Evolutionary conservation across 92 coral and sea anemone genomes (phyloP).

Genomic region (Nematostella vectensis): DNA sequence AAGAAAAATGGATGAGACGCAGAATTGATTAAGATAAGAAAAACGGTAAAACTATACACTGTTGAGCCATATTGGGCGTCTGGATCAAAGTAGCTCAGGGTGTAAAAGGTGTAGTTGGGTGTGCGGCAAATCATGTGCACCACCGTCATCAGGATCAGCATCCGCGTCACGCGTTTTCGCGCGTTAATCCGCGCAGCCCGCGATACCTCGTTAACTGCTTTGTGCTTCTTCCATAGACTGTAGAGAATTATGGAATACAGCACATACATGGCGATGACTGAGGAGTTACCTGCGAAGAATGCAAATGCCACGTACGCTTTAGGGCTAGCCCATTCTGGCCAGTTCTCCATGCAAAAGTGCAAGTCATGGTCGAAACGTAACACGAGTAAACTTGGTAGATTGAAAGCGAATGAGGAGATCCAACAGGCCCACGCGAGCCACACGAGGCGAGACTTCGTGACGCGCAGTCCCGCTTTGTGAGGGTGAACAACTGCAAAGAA

Average conservation of each 20-base stretch:
- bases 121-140: slow-evolving; percentile 58
- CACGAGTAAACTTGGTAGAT: slow-evolving; percentile 52
- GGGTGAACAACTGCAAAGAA: slow-evolving; percentile 66
- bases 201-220: slow-evolving; percentile 31
- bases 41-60: slow-evolving; percentile 58
- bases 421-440: slow-evolving; percentile 46
- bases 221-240: slow-evolving; percentile 49
- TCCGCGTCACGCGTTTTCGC: slow-evolving; percentile 52
- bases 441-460: slow-evolving; percentile 28
- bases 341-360: slow-evolving; percentile 49
- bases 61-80: slow-evolving; percentile 59
- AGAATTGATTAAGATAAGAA: slow-evolving; percentile 63
- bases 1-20: slow-evolving; percentile 64
- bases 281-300: slow-evolving; percentile 35
- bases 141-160: slow-evolving; percentile 50
- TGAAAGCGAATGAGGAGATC: slow-evolving; percentile 39
- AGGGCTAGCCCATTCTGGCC: slow-evolving; percentile 39
- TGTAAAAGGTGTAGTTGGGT: slow-evolving; percentile 66
- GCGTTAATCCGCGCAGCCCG: slow-evolving; percentile 60
- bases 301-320: slow-evolving; percentile 48
- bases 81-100: slow-evolving; percentile 47
- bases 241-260: slow-evolving; percentile 43
- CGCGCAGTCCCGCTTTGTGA: slow-evolving; percentile 28
- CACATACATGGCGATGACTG: slow-evolving; percentile 43
- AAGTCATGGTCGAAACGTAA: slow-evolving; percentile 26